Percentiles rank a stretch among this genome's conserved stretches.
Evolutionary conservation across 92 coral and sea anemone genomes (phyloP).

Genomic region (Parazoanthus darwini): DNA sequence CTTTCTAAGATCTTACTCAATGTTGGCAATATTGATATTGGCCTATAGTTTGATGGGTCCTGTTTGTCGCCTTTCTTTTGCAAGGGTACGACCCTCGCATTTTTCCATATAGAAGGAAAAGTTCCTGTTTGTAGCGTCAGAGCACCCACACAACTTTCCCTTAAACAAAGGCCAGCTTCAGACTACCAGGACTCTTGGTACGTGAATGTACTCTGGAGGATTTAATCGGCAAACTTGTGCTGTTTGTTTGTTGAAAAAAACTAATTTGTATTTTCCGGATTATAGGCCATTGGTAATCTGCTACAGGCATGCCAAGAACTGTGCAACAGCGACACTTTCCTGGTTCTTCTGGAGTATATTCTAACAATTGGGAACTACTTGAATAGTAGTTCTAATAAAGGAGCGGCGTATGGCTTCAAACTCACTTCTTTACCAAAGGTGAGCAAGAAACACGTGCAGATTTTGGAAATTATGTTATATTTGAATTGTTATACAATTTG

Average conservation of each 20-base stretch:
- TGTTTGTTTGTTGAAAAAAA: not conserved
- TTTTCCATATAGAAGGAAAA: no score
- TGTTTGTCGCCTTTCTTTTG: no score
- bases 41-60: no score
- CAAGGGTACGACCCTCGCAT: no score
- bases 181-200: not conserved
- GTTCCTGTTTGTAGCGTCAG: no score
- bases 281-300: constrained; percentile 77
- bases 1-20: no score
- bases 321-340: constrained; percentile 73
- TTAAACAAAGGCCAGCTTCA: not conserved
- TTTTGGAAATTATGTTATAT: not conserved
- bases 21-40: no score
- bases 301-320: constrained; percentile 85
- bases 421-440: constrained; percentile 91
- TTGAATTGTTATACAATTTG: not conserved
- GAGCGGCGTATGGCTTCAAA: constrained; percentile 87
- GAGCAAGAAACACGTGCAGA: not conserved
- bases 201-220: not conserved
- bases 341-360: constrained; percentile 79
- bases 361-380: constrained; percentile 92
- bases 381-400: constrained; percentile 90
- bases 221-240: not conserved
- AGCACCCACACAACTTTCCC: not conserved
- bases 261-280: constrained; percentile 1